phyloP scores from a whole-genome alignment of 2,888 invertebrate genomes.

The Branchellion lobata region DNA sequence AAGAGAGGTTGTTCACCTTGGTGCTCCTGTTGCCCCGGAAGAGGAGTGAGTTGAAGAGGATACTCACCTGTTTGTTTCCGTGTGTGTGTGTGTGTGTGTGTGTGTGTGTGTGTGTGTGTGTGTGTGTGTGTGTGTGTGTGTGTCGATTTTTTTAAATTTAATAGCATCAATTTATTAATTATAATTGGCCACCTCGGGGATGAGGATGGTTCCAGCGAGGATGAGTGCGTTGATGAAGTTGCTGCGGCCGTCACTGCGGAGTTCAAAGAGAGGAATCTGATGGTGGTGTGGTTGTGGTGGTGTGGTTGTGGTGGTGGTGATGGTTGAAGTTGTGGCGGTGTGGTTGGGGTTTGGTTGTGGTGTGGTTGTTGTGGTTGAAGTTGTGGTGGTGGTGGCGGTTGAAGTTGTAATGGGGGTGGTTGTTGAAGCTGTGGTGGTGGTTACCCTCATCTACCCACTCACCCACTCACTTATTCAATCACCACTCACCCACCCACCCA shows the following conservation, averaged over 20 bases:
- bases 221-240: constrained; percentile 87
- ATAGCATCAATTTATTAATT: neutral
- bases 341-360: neutral
- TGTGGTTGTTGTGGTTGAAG: no score
- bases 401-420: no score
- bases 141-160: neutral
- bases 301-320: no score
- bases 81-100: neutral
- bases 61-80: constrained; percentile 65
- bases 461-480: neutral
- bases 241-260: constrained; percentile 86
- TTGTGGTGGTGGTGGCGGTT: neutral
- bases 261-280: constrained; percentile 88
- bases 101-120: neutral
- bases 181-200: constrained; percentile 77
- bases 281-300: neutral
- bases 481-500: neutral
- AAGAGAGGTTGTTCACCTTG: constrained; percentile 68
- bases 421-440: no score
- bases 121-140: neutral
- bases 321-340: no score
- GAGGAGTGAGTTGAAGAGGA: constrained; percentile 84
- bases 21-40: constrained; percentile 84
- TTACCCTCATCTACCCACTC: neutral
- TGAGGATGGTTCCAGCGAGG: constrained; percentile 81